These are phyloP conservation scores for Paralvinella palmiformis DNA, from an alignment of 1,140 invertebrate genomes.

Conservation along the genomic window DNA sequence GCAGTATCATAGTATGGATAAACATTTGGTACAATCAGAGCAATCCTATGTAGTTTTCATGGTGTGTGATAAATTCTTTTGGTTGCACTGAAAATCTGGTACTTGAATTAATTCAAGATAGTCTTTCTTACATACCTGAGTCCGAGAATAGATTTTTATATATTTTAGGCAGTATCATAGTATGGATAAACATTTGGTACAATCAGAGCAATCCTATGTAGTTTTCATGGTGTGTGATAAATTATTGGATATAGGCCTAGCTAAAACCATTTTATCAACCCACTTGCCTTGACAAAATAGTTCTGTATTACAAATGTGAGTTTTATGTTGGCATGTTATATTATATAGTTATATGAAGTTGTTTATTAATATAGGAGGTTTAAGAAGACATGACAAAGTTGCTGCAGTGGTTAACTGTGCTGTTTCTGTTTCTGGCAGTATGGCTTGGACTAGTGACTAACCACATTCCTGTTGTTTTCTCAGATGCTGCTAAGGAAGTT, in stretches of 20 bases:
- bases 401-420: slow-evolving; percentile 66
- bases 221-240: not conserved
- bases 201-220: not conserved
- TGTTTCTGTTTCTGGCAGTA: slow-evolving; percentile 58
- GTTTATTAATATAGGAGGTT: not conserved
- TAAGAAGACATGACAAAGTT: slow-evolving; percentile 68
- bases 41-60: too few relatives aligned
- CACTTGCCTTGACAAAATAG: too few relatives aligned
- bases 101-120: too few relatives aligned
- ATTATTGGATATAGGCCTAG: not conserved
- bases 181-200: too few relatives aligned
- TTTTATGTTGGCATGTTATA: not conserved
- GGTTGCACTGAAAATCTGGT: too few relatives aligned
- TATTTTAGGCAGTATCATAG: too few relatives aligned
- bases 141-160: too few relatives aligned
- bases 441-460: slow-evolving; percentile 58
- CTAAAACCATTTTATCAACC: not conserved
- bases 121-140: too few relatives aligned
- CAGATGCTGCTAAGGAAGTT: slow-evolving; percentile 57
- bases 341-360: not conserved
- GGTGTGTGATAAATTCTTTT: too few relatives aligned
- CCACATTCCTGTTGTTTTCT: slow-evolving; percentile 52
- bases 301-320: not conserved
- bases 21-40: too few relatives aligned
- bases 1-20: too few relatives aligned